phyloP scores from a whole-genome alignment of 1,140 invertebrate species.

The Charaxes varanes region DNA sequence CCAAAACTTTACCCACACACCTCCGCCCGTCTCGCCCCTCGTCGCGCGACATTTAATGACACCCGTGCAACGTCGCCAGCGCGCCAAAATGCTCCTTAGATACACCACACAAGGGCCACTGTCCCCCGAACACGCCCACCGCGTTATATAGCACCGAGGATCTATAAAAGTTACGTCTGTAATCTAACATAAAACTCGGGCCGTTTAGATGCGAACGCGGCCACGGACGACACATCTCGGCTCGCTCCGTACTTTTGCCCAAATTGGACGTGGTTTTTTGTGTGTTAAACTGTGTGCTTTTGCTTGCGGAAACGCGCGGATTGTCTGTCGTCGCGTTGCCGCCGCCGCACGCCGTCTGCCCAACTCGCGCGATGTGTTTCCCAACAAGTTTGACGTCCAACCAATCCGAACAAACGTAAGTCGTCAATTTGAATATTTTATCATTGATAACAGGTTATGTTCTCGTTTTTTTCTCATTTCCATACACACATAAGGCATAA shows the following conservation, averaged over 20 bases:
- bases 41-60: slow-evolving; percentile 73
- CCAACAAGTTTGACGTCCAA: slow-evolving; percentile 40
- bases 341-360: slow-evolving; percentile 34
- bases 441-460: slow-evolving; percentile 3
- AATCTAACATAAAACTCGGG: slow-evolving; percentile 74
- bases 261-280: slow-evolving; percentile 61
- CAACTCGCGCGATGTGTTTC: slow-evolving; percentile 34
- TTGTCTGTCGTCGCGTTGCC: slow-evolving; percentile 39
- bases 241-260: slow-evolving; percentile 71
- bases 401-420: slow-evolving; percentile 42
- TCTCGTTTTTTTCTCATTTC: no score
- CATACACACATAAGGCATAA: no score
- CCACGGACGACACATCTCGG: slow-evolving; percentile 71
- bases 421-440: slow-evolving; percentile 41
- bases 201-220: slow-evolving; percentile 74
- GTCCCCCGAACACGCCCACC: slow-evolving; percentile 54
- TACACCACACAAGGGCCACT: slow-evolving; percentile 38
- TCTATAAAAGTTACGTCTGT: slow-evolving; percentile 75
- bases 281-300: slow-evolving; percentile 53
- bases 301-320: slow-evolving; percentile 41
- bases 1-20: slow-evolving; percentile 72
- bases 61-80: slow-evolving; percentile 54
- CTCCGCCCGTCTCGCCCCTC: slow-evolving; percentile 59
- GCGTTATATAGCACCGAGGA: slow-evolving; percentile 74
- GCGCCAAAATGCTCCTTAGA: slow-evolving; percentile 48